Base-by-base conservation (phyloP, 1,140 invertebrate genomes). In the Tribolium castaneum region DNA sequence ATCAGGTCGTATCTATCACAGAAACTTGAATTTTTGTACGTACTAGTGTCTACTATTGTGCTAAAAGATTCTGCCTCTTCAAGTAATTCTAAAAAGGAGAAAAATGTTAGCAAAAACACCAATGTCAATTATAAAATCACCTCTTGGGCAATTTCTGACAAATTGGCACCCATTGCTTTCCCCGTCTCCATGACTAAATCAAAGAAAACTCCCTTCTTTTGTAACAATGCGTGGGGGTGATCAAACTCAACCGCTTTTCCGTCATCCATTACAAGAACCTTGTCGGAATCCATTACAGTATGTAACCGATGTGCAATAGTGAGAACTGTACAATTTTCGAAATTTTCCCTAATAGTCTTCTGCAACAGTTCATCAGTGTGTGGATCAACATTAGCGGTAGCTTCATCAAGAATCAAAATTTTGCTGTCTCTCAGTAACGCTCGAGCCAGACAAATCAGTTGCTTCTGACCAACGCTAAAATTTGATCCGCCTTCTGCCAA, bases 271-370 rank as follows among this genome's bases (percentile, higher is more conserved):
- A 85, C 82, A 9, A 85, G 83, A 62, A 94, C 90, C 54, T 52
- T 62, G 66, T 62, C 74, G 3, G 88, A 89, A 79, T 92, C 91
- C 88, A 96, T 90, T 12, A 96, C 92, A 3, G 94, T 96, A 83
- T 94, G 91, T 9, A 95, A 86, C 66, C 93, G 90, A 88, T 97
- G 95, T 35, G 95, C 95, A 77, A 96, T 94, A 0, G 94, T 95
- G 1, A 97, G 88, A 12, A 96, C 93, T 3, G 95, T 96, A 81
- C 92, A 94, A 14, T 93, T 86, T 49, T 87, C 86, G 82, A 94
- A 94, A 86, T 93, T 89, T 1, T 84, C 84, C 7, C 90, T 82
- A 51, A 92, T 92, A 0, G 91, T 91, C 54, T 86, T 84, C 80
- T 91, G 90, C 35, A 92, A 91, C 2, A 91, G 84, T 0, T 83